Conservation (phyloP, 2,888 invertebrate genomes). For the Cheilosia urbana region DNA sequence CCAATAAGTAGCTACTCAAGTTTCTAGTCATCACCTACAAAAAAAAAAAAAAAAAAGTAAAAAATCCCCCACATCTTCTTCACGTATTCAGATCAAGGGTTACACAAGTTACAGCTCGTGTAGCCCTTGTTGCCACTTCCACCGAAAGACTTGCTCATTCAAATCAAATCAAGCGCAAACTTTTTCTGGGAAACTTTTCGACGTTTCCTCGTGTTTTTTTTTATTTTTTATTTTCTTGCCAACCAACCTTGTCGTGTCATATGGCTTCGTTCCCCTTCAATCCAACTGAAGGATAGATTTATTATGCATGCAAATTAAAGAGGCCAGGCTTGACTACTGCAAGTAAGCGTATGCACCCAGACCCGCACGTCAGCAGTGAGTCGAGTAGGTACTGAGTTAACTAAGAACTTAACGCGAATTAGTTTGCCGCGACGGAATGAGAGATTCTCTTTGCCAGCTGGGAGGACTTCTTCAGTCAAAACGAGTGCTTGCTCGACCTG, state of each 20-base stretch:
- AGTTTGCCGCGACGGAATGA: constrained; percentile 51
- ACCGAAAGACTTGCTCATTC: constrained; percentile 67
- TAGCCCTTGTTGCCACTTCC: constrained; percentile 67
- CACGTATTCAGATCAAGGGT: constrained; percentile 66
- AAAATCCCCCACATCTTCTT: constrained; percentile 30
- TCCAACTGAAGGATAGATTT: constrained; percentile 71
- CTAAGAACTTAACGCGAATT: constrained; percentile 74
- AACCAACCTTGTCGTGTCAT: constrained; percentile 48
- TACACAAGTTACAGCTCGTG: constrained; percentile 63
- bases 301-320: constrained; percentile 75
- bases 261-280: constrained; percentile 61
- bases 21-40: constrained; percentile 44
- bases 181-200: constrained; percentile 65
- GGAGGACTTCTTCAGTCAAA: constrained; percentile 42
- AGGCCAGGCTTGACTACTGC: constrained; percentile 75
- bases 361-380: constrained; percentile 39
- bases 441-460: constrained; percentile 32
- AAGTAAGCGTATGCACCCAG: constrained; percentile 71
- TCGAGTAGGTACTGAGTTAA: constrained; percentile 70
- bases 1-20: constrained; percentile 44
- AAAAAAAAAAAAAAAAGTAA: neutral
- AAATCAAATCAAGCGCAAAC: constrained; percentile 74
- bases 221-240: neutral
- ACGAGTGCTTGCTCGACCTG: constrained; percentile 67
- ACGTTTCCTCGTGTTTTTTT: constrained; percentile 36